Conservation (phyloP, 2,113 vertebrate species). For the Dendrocopos noguchii region DNA sequence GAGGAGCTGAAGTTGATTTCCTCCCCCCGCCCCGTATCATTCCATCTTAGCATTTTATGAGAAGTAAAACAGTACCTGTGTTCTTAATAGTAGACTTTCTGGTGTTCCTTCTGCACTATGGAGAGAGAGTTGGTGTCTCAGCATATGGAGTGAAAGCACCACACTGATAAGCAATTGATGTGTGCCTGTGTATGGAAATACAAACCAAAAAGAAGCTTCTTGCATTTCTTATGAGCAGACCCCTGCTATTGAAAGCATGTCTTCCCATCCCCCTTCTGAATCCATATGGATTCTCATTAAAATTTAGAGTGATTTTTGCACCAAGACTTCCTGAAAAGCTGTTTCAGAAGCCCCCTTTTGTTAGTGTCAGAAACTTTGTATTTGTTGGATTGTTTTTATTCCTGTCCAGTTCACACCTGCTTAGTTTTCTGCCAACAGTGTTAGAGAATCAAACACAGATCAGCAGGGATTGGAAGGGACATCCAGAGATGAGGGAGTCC, state of each 20-base stretch:
- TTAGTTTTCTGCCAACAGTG: not conserved
- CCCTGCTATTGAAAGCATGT: accelerated
- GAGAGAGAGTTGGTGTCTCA: not conserved
- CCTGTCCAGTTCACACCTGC: not conserved
- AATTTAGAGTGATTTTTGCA: not conserved
- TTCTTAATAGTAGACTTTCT: not conserved
- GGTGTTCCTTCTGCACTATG: not conserved
- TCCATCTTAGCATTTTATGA: conserved; percentile 1
- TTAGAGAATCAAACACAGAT: no score
- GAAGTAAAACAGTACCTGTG: not conserved
- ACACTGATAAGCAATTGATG: not conserved
- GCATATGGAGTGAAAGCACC: not conserved
- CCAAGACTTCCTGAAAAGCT: not conserved
- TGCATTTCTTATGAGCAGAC: not conserved
- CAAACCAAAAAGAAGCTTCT: not conserved
- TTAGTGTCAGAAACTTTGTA: not conserved
- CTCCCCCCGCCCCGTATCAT: not conserved
- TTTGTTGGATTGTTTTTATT: not conserved
- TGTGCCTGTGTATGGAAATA: not conserved
- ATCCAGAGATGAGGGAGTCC: no score
- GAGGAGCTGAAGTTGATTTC: conserved; percentile 45
- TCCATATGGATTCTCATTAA: not conserved
- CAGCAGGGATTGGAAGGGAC: no score
- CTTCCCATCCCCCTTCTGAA: not conserved
- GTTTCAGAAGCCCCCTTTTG: not conserved